Base-by-base conservation (phyloP, 2,888 invertebrate species). In the Diarsia rubi region DNA sequence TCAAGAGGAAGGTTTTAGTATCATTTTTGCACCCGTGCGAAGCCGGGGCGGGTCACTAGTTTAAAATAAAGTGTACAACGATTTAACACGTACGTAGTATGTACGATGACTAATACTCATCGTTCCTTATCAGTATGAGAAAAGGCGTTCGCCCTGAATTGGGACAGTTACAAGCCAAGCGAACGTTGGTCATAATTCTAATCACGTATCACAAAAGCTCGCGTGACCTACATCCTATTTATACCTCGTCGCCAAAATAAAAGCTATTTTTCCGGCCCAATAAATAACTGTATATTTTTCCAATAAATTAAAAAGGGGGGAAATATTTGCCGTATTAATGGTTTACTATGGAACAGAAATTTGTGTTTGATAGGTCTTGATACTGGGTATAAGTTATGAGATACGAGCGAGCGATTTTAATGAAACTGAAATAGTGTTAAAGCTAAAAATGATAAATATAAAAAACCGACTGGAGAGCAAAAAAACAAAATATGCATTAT, bases 241-340 rank as follows among this genome's bases (percentile, higher is more conserved):
- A 83, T 79, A 72, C 54, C 24, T 62, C 62, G 54, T 57, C 73
- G 57, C 73, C 66, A 62, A 62, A 79, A 81, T 74, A 64, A 65
- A 81, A 52, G 44, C 12, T 60, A 64, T 81, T 72, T 84, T 82
- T 76, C 69, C 59, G 45, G n/a, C 6, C 57, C 71, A 63, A 69
- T 80, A 72, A 69, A 66, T 59, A 59, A 42, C 69, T 63, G 54
- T 76, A 60, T 64, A 69, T 59, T 62, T 71, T 79, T 73, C 67
- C 72, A 81, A 89, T 87, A 89, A 90, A 92, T 91, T 90, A 88
- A 79, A n/a, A 82, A 83, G 71, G 37, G 44, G 75, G 81, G 86
- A 89, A 89, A 91, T 92, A 89, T 92, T 92, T 91, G 88, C 86
- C 79, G 75, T 83, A 81, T 87, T 92, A 91, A 92, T 91, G 89